Conservation (phyloP, 2,113 vertebrate species). For the Marmota monax region DNA sequence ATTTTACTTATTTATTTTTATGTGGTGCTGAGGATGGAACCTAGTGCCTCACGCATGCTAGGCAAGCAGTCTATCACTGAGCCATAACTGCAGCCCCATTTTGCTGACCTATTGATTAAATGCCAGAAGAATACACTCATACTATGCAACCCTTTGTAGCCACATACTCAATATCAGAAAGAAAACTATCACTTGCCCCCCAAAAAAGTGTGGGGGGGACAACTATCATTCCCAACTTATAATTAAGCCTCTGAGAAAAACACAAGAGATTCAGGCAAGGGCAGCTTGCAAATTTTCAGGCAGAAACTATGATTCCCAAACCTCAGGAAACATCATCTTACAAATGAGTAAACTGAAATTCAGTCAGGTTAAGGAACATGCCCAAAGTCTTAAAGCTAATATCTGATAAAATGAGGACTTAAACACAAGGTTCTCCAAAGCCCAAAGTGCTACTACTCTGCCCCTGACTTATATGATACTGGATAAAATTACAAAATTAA, state of each 20-base stretch:
- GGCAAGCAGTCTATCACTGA: no score
- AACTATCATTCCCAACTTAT: background rate
- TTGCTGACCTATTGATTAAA: background rate
- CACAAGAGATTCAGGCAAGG: background rate
- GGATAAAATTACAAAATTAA: slow-evolving; percentile 48
- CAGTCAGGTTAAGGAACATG: background rate
- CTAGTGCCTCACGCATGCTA: no score
- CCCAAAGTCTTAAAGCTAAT: background rate
- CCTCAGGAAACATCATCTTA: background rate
- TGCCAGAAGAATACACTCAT: background rate
- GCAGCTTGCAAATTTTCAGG: background rate
- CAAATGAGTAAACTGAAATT: slow-evolving; percentile 45
- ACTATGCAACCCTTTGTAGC: background rate
- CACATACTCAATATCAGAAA: background rate
- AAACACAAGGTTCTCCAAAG: slow-evolving; percentile 10
- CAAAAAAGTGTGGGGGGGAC: no score
- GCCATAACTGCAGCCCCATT: background rate
- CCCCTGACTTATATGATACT: slow-evolving; percentile 8
- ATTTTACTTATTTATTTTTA: no score
- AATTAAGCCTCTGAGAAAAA: background rate
- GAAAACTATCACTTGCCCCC: background rate
- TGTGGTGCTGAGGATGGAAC: no score
- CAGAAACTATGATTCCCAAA: slow-evolving; percentile 42
- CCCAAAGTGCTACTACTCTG: slow-evolving; percentile 23
- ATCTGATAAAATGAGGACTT: slow-evolving; percentile 54